Evolutionary conservation across 2,113 vertebrate species (phyloP), one percentile per base, ranked within the genome.

Genomic region (Murina feae): DNA sequence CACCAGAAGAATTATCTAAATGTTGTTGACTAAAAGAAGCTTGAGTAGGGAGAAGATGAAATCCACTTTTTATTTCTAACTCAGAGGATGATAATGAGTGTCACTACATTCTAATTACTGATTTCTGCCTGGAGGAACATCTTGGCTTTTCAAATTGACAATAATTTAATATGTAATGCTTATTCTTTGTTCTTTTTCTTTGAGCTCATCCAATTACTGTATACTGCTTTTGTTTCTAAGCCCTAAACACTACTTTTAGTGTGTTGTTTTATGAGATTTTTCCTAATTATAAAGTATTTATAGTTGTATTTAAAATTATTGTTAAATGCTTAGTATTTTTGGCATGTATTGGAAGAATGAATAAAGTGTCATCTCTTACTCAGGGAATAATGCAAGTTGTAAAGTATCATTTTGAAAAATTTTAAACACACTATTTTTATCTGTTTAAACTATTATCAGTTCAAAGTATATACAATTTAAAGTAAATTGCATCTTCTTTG

Each of bases 101-200:
- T 96, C 58, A 66, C 91, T 81, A 90, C 76, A 91, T 96, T 96
- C 90, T 96, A 97, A 97, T 97, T 96, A 97, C 94, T 90, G 94
- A 94, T 94, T 97, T 97, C 95, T 97, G 95, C 96, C 96, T 96
- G 84, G 68, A 97, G 89, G 95, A 97, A 96, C 84, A 92, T 93
- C 51, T 32, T 25, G 86, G 49, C 4, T n/a, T 66, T 95, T 82
- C 96, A 92, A 84, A 13, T 75, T 97, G 94, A 96, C 94, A 94
- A 76, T 93, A 51, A 78, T 86, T 86, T 80, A 51, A 12, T 49
- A 91, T 92, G 93, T 55, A 90, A 86, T 91, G 4, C 44, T 25
- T 75, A 49, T 23, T 0, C 72, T 83, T 96, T 93, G 86, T 96
- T 94, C 91, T 93, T 95, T 93, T 96, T 82, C 89, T 87, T 90